phyloP scores from a whole-genome alignment of 2,888 invertebrate genomes.

The Drosophila multiciliata region DNA sequence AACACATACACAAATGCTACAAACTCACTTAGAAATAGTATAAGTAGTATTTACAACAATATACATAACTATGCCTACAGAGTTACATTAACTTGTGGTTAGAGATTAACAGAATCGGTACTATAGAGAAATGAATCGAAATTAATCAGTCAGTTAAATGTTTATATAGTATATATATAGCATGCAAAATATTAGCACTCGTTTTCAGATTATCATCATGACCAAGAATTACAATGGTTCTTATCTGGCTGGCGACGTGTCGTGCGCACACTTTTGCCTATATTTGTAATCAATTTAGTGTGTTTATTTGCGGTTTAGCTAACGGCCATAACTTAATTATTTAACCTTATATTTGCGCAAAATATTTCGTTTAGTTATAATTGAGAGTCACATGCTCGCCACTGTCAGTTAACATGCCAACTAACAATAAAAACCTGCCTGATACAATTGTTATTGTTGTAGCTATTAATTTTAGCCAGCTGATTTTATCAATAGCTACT shows the following conservation, averaged over 20 bases:
- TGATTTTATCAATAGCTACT: conserved; percentile 22
- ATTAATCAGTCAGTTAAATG: conserved; percentile 57
- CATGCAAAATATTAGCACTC: conserved; percentile 24
- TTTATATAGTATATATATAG: conserved; percentile 14
- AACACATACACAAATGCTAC: conserved; percentile 16
- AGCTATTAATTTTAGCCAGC: conserved; percentile 10
- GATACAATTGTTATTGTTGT: conserved; percentile 3
- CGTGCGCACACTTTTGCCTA: conserved; percentile 32
- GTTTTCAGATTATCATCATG: conserved; percentile 19
- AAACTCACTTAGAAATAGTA: conserved; percentile 14
- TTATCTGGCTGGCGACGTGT: conserved; percentile 10
- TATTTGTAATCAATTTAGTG: conserved; percentile 43
- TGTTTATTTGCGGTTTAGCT: conserved; percentile 24
- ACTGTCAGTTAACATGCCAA: conserved; percentile 53
- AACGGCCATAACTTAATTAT: conserved; percentile 60
- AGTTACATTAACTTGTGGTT: conserved; percentile 18
- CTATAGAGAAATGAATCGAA: conserved; percentile 22
- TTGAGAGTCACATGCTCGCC: conserved; percentile 64
- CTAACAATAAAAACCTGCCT: conserved; percentile 35
- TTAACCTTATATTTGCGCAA: conserved; percentile 52
- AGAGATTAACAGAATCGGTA: conserved; percentile 17
- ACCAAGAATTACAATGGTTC: conserved; percentile 14
- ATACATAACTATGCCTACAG: conserved; percentile 24
- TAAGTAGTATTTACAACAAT: conserved; percentile 19
- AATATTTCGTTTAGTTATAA: conserved; percentile 55